Evolutionary conservation across 2,888 invertebrate genomes (phyloP), one percentile per base, ranked within the genome.

Genomic region (Catonia carolina): DNA sequence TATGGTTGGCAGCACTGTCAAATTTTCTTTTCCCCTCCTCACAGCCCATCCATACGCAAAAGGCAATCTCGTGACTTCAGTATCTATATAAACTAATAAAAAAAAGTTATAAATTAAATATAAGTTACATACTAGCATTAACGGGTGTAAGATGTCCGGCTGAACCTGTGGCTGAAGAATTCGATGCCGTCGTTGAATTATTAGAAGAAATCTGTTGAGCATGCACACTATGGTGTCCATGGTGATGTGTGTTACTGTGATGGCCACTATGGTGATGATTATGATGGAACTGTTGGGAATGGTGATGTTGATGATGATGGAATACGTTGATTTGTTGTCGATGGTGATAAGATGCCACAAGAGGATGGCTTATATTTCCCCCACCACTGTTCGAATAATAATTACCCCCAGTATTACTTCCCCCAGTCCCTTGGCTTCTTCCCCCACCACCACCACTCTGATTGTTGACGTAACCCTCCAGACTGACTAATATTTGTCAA

Each of bases 401-500:
- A n/a, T n/a, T 27, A 6, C 27, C 27, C 5, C 27, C 27, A 27
- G 4, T 27, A 27, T 27, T 27, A 27, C 8, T 27, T 8, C 27
- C 27, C 4, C 27, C 27, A 8, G 27, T 27, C 5, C 27, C 27
- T 27, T n/a, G n/a, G n/a, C n/a, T n/a, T n/a, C n/a, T n/a, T n/a
- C n/a, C n/a, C n/a, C n/a, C n/a, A n/a, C 27, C 27, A 8, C 27
- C 27, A 27, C 27, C 27, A 27, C 27, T 8, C 27, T 4, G 4
- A 27, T 27, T 27, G 27, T 8, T 27, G 8, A 4, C 8, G 27
- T 27, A 27, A 27, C 27, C 27, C 27, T 27, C 27, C 27, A 27
- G 27, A 27, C 27, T 27, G 27, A 27, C n/a, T n/a, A n/a, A n/a
- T n/a, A 50, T 52, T 52, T 37, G 52, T 52, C 52, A 52, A n/a